Base-by-base conservation (phyloP, 2,888 invertebrate species). In the Xestia sexstrigata region DNA sequence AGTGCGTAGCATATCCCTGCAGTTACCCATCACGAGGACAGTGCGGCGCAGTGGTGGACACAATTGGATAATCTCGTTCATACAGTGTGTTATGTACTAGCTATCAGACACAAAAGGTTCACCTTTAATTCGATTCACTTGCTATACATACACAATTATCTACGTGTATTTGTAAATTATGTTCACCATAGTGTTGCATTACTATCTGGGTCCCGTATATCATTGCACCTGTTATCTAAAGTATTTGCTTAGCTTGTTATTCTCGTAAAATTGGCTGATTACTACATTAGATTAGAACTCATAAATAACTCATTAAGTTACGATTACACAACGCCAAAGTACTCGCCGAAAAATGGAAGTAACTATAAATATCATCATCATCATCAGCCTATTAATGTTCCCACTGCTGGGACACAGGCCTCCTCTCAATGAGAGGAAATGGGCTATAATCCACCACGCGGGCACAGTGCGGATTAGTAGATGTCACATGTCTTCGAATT, bases 31-130 rank as follows among this genome's bases (percentile, higher is more conserved):
- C 74, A 79, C 60, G 66, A 78, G 84, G 69, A 78, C 63, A 45
- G 63, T 66, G 23, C 35, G 35, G 23, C 35, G 35, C 42, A 42
- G 23, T 42, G 49, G 47, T 80, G 39, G 60, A 71, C 74, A 79
- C 76, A 79, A 87, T 78, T 79, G 79, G 76, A 83, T 83, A 83
- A 83, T 88, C 67, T 79, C 39, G 42, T 78, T 69, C 63, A 60
- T 65, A 62, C 67, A 66, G 20, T 60, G 30, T 60, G 42, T 55
- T 70, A 79, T 15, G 52, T 67, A 68, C 39, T 42, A 55, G 20
- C 23, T 62, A 69, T 52, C 20, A 26, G 30, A 11, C 55, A 74
- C 65, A 81, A 81, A 67, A 81, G 68, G 60, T 68, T 68, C 70
- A 55, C 42, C n/a, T 71, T 69, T 74, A 85, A 70, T 77, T 77